Evolutionary conservation across 2,888 invertebrate genomes (phyloP), one percentile per base, ranked within the genome.

Genomic region (Cabera pusaria): DNA sequence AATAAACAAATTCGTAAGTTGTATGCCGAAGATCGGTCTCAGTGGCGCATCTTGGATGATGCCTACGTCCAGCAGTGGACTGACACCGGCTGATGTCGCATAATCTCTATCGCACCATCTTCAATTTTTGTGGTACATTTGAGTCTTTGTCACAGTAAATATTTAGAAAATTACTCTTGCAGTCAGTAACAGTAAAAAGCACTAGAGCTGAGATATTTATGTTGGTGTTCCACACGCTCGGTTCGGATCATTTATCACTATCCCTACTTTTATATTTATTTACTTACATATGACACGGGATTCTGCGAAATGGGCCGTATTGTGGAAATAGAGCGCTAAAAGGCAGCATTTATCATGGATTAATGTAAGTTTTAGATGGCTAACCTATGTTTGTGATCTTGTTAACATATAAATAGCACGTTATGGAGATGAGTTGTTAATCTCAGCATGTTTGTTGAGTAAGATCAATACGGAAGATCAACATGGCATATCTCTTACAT

Each of bases 171-270:
- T 28, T 33, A 3, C 11, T 19, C 28, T 18, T 6, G 14, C 10
- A 4, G 14, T 3, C 14, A 28, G 28, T 23, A 24, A 12, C 21
- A 25, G 17, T 25, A 7, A 32, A 42, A 31, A 26, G 35, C 41
- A 26, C 41, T 42, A 18, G 29, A 36, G 40, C 19, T 33, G 23
- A 27, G 39, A 39, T 42, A 32, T 36, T 31, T 31, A 36, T 36
- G 24, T 31, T n/a, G 31, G 17, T 20, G 41, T 9, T 24, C 26
- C 33, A 35, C 41, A 39, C 42, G 29, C 38, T 38, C 36, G 33
- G 36, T 26, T 32, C 24, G 26, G 31, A 40, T 45, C 56, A 65
- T 71, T 62, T 64, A 64, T 70, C 64, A 69, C 63, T 59, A 63
- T 63, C 56, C 52, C 31, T 46, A 38, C 42, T 62, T 56, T 51